Evolutionary conservation across 2,888 invertebrate species (phyloP), one percentile per base, ranked within the genome.

Genomic region (Schizaphis graminum): DNA sequence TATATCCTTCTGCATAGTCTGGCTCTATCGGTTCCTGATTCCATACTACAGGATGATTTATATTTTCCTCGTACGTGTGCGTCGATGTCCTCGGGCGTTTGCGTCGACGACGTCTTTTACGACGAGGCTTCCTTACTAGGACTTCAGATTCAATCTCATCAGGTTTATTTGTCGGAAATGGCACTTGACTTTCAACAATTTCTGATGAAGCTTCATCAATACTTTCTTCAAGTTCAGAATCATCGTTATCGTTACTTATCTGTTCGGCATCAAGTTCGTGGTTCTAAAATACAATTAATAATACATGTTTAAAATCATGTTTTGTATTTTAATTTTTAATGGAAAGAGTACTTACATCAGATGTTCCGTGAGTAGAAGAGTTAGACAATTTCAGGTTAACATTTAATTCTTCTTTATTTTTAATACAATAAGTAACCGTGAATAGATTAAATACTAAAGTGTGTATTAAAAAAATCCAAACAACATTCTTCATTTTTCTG

Each of bases 81-180:
- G 95, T 95, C 3, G 95, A 95, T 44, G 95, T 95, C 49, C 95
- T 94, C 24, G 94, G 94, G 24, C 95, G 91, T 88, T 95, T 95
- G 35, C 95, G 95, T 53, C 95, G 92, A 28, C 95, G 87, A 57
- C 94, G 94, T 67, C 95, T 94, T 89, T 95, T 94, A 88, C 95
- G 94, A 26, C 93, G 56, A 47, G 95, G 93, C 47, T 94, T 94
- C 91, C 95, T 94, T 41, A 91, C 41, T 28, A 87, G 91, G 57
- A 91, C 53, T 91, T 91, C 90, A 53, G 86, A 56, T 67, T 91
- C 95, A n/a, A 41, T 91, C 91, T 91, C 95, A 77, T 56, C 44
- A 84, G 95, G 95, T 84, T 93, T 95, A 77, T 95, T 95, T 56
- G 93, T 95, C 35, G 95, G 95, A 94, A 95, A 94, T 91, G 94